Conservation (phyloP, 2,797 vertebrate species). For the Gallirallus australis region DNA sequence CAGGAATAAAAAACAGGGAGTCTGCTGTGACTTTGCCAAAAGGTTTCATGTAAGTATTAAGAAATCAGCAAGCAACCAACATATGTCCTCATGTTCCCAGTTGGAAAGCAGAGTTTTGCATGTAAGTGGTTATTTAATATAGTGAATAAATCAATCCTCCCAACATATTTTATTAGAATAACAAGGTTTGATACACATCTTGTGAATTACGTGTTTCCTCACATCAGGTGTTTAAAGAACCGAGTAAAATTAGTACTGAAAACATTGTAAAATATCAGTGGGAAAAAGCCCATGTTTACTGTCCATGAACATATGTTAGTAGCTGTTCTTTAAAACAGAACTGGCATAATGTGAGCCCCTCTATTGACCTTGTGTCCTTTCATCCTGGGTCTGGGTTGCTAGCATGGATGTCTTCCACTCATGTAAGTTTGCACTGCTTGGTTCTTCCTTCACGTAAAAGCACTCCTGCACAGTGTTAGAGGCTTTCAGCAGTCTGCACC, state of each 20-base stretch:
- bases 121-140: not conserved
- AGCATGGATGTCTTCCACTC: not conserved
- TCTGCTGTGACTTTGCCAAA: conserved; percentile 31
- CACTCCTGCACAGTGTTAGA: not conserved
- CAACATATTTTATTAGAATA: not conserved
- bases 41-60: conserved; percentile 36
- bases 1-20: not conserved
- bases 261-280: not conserved
- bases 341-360: not conserved
- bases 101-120: not conserved
- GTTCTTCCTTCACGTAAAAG: not conserved
- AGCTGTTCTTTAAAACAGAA: not conserved
- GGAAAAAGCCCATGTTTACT: not conserved
- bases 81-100: not conserved
- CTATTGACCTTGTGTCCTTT: not conserved
- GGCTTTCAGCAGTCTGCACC: not conserved
- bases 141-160: not conserved
- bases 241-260: not conserved
- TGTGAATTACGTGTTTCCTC: not conserved
- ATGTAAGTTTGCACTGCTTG: not conserved
- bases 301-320: not conserved
- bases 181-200: not conserved
- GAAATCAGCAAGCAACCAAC: conserved; percentile 9
- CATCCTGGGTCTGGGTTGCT: fast-evolving
- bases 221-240: not conserved